Percentiles rank a stretch among this genome's conserved stretches.
Evolutionary conservation across 2,797 vertebrate species (phyloP).

Genomic region (Antrozous pallidus): DNA sequence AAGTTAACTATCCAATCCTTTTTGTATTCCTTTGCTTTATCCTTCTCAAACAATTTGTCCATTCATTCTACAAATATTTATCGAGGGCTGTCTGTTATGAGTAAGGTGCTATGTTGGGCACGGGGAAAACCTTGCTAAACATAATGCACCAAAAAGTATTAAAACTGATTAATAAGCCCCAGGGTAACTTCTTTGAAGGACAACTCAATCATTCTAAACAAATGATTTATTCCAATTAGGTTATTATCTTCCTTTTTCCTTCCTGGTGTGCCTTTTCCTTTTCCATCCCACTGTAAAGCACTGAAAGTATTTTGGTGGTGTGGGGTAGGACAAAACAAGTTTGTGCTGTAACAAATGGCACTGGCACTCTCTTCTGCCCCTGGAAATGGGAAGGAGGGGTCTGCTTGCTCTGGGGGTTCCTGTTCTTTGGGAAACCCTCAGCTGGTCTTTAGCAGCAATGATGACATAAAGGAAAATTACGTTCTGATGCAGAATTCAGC

Average conservation of each 20-base stretch:
- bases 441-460: slow-evolving; percentile 44
- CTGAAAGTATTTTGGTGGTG: neutral
- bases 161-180: neutral
- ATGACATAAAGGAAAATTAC: slow-evolving; percentile 59
- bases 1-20: neutral
- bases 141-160: neutral
- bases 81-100: neutral
- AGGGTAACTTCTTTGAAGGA: too few species aligned
- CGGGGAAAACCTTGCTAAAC: neutral
- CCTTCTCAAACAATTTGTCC: neutral
- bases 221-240: neutral
- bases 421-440: slow-evolving; percentile 40
- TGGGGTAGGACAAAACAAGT: neutral
- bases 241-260: neutral
- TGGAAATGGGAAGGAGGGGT: slow-evolving; percentile 7
- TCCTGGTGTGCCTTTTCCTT: neutral
- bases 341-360: neutral
- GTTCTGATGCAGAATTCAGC: neutral
- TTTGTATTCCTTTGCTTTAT: neutral
- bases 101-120: neutral
- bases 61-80: neutral
- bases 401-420: neutral
- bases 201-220: too few species aligned
- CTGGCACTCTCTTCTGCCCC: neutral
- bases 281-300: neutral